Conservation (phyloP, 2,888 invertebrate species). For the Melinaea marsaeus region DNA sequence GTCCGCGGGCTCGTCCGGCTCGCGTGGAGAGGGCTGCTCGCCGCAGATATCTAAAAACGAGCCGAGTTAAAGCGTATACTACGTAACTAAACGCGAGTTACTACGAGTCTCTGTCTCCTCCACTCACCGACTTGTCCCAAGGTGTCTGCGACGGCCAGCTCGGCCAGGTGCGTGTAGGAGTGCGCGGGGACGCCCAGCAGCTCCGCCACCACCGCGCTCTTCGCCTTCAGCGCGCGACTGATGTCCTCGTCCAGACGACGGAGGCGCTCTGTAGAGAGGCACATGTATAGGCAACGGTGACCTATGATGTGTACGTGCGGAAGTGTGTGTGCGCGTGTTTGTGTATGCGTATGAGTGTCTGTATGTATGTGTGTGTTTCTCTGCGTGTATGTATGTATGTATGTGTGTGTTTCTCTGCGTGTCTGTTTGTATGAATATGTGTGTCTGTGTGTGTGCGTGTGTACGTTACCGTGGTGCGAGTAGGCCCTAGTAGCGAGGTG, state of each 20-base stretch:
- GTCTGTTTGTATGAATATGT: background rate
- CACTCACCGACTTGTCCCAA: constrained; percentile 56
- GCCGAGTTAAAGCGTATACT: background rate
- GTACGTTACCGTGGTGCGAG: constrained; percentile 48
- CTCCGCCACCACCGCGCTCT: constrained; percentile 51
- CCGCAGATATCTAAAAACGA: constrained; percentile 35
- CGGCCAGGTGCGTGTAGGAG: constrained; percentile 50
- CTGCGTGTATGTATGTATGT: background rate
- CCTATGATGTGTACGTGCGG: background rate
- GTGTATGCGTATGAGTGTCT: background rate
- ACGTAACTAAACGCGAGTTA: background rate
- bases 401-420: background rate
- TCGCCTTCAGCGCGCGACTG: constrained; percentile 51
- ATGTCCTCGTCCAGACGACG: constrained; percentile 63
- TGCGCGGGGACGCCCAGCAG: constrained; percentile 52
- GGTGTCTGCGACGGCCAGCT: constrained; percentile 62
- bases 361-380: background rate
- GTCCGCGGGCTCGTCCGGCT: constrained; percentile 39
- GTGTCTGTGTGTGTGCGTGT: background rate
- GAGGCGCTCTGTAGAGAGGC: constrained; percentile 51
- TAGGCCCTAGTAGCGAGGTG: constrained; percentile 38
- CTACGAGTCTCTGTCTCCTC: constrained; percentile 4
- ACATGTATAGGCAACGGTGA: background rate
- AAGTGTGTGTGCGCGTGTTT: background rate
- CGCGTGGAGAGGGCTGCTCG: constrained; percentile 22